Evolutionary conservation across 1,140 invertebrate species (phyloP).

Genomic region (Orius insidiosus): DNA sequence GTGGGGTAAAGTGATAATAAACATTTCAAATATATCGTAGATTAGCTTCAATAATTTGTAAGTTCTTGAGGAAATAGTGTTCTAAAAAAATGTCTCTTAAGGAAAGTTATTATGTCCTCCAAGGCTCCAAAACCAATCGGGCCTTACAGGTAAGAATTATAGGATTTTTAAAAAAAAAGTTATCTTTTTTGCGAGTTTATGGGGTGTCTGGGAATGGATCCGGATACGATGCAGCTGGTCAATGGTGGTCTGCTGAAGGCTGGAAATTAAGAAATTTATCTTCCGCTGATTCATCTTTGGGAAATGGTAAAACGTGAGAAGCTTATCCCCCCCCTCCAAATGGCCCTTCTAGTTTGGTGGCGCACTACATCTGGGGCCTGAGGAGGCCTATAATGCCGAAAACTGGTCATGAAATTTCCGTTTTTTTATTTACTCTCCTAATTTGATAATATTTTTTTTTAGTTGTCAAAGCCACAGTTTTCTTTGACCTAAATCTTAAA

Average conservation of each 20-base stretch:
- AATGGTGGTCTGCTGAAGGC: conserved; percentile 44
- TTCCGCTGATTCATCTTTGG: conserved; percentile 47
- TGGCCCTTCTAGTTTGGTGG: not conserved
- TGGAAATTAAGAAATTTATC: conserved; percentile 54
- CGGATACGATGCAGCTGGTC: conserved; percentile 47
- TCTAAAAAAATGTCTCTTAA: no score
- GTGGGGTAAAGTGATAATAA: no score
- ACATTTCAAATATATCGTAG: no score
- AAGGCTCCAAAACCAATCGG: no score
- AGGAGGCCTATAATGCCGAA: not conserved
- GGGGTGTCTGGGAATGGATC: conserved; percentile 65
- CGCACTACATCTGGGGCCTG: not conserved
- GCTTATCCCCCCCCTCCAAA: not conserved
- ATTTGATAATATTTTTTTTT: conserved; percentile 22
- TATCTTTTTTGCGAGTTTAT: conserved; percentile 46
- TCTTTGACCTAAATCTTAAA: no score
- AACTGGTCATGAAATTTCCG: not conserved
- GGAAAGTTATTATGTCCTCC: no score
- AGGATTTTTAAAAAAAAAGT: no score
- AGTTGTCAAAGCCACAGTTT: conserved; percentile 73
- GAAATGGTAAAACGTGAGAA: conserved; percentile 33
- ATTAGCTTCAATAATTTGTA: no score
- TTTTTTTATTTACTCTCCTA: not conserved
- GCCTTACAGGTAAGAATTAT: no score
- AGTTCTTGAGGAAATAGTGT: no score